A percentile compares a stretch with the other conserved stretches of the same genome.
phyloP scores from a whole-genome alignment of 2,113 vertebrate species.

The Campylomormyrus tamandua region DNA sequence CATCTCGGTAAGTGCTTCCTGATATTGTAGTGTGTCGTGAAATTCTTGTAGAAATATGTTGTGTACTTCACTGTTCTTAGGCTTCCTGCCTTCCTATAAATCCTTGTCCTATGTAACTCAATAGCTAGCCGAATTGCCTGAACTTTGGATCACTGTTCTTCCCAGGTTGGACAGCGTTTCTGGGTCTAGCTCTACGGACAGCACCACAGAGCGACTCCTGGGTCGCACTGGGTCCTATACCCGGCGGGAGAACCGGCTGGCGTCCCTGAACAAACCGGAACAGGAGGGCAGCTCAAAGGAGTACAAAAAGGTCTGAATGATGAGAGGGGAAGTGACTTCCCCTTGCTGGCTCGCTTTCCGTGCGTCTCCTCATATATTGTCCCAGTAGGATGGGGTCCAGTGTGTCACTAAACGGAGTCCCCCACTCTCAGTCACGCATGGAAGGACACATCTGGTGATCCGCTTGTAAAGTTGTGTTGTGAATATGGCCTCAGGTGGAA shows the following conservation, averaged over 20 bases:
- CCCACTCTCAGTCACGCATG: neutral
- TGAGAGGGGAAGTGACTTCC: neutral
- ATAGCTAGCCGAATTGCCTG: neutral
- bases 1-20: slow-evolving; percentile 66
- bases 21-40: neutral
- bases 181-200: slow-evolving; percentile 46
- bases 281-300: slow-evolving; percentile 69
- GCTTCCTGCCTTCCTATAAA: neutral
- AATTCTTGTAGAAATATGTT: neutral
- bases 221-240: slow-evolving; percentile 71
- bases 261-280: slow-evolving; percentile 63
- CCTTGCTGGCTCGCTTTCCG: neutral
- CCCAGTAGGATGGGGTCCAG: neutral
- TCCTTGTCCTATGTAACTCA: neutral
- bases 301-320: slow-evolving; percentile 75
- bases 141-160: neutral
- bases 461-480: neutral
- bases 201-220: slow-evolving; percentile 62
- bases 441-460: neutral
- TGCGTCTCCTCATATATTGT: neutral
- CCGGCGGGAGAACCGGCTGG: slow-evolving; percentile 76
- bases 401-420: neutral
- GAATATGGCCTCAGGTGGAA: neutral
- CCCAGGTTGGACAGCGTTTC: slow-evolving; percentile 73
- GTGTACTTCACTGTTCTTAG: neutral